Evolutionary conservation across 2,113 vertebrate species (phyloP).

Genomic region (Chiloscyllium plagiosum): DNA sequence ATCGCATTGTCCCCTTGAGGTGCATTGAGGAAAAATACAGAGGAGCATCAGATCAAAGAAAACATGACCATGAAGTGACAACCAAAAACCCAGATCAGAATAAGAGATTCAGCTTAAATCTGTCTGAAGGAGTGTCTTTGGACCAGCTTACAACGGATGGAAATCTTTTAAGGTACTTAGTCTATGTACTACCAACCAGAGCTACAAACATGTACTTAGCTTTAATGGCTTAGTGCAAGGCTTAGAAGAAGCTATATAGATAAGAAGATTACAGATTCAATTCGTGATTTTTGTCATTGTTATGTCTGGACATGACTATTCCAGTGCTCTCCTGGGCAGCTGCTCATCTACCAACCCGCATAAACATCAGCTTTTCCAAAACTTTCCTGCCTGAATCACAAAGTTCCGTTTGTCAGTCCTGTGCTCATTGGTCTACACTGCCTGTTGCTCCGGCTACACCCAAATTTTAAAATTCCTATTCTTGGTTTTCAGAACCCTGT

Average conservation of each 20-base stretch:
- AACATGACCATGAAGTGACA: neutral
- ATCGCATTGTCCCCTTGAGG: conserved; percentile 57
- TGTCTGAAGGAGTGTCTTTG: conserved; percentile 37
- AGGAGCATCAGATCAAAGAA: neutral
- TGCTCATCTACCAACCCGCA: neutral
- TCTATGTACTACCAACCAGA: neutral
- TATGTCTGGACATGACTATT: neutral
- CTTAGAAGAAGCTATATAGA: neutral
- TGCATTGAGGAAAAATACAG: conserved; percentile 54
- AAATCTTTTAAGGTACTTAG: conserved; percentile 52
- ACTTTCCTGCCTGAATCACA: neutral
- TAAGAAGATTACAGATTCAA: neutral
- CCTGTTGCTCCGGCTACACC: neutral
- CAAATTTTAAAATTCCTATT: neutral
- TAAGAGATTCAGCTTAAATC: conserved; percentile 61
- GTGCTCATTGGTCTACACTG: neutral
- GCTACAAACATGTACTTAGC: neutral
- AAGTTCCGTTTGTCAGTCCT: too few species aligned
- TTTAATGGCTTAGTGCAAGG: neutral
- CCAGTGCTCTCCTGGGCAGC: neutral
- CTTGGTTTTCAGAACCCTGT: neutral
- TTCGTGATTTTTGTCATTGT: neutral
- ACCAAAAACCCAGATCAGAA: conserved; percentile 42
- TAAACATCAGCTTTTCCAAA: neutral
- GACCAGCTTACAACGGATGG: conserved; percentile 18